These are phyloP conservation scores for Caprella mutica DNA, from an alignment of 2,888 invertebrate genomes.

Conservation along the genomic window DNA sequence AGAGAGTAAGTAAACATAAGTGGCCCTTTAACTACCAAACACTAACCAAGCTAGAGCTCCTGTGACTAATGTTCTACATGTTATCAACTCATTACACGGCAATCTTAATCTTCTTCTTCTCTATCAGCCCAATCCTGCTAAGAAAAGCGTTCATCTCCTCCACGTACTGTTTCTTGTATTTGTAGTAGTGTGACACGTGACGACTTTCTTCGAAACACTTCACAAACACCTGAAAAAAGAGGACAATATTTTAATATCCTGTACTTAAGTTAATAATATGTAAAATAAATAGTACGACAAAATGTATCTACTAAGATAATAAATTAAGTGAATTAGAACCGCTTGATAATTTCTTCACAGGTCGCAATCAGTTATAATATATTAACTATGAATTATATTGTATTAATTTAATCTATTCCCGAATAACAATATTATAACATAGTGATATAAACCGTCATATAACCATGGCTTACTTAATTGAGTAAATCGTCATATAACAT, in stretches of 20 bases:
- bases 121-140: slow-evolving; percentile 42
- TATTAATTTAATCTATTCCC: neutral
- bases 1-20: too few species aligned
- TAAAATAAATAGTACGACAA: too few species aligned
- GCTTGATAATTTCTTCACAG: too few species aligned
- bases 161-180: slow-evolving; percentile 56
- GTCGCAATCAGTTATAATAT: neutral
- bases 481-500: too few species aligned
- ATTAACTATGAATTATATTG: neutral
- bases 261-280: too few species aligned
- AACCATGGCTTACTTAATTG: too few species aligned
- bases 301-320: too few species aligned
- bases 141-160: slow-evolving; percentile 51
- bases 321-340: too few species aligned
- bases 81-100: neutral
- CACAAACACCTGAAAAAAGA: slow-evolving; percentile 48
- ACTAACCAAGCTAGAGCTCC: too few species aligned
- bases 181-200: slow-evolving; percentile 57
- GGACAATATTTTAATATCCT: slow-evolving; percentile 45
- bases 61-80: too few species aligned
- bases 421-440: neutral
- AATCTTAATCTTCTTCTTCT: neutral
- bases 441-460: neutral
- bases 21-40: too few species aligned
- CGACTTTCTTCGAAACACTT: slow-evolving; percentile 64